Conservation (phyloP, 1,140 invertebrate species). For the Hypsibius dujardini region DNA sequence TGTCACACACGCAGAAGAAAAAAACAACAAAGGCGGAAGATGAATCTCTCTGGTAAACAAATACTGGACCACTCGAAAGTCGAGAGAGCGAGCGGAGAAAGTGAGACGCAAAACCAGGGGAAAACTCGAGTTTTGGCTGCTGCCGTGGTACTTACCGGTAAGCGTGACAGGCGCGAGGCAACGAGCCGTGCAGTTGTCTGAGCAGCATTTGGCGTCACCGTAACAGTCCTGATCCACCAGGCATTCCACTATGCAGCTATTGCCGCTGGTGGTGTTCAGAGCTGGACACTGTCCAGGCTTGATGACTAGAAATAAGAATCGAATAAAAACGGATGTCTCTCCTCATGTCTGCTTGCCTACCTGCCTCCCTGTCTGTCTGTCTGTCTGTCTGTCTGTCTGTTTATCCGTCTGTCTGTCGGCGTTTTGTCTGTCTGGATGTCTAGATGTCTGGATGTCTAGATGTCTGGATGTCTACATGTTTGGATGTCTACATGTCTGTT, state of each 20-base stretch:
- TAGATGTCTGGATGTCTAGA: no score
- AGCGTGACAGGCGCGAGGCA: neutral
- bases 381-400: no score
- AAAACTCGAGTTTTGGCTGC: neutral
- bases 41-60: neutral
- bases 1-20: neutral
- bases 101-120: neutral
- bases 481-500: no score
- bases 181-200: slow-evolving; percentile 9
- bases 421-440: no score
- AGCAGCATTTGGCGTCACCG: slow-evolving; percentile 13
- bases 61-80: neutral
- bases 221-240: slow-evolving; percentile 15
- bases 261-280: neutral
- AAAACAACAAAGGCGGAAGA: neutral
- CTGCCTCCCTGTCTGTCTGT: no score
- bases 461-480: no score
- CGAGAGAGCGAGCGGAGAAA: neutral
- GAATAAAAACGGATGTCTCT: neutral
- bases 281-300: slow-evolving; percentile 14
- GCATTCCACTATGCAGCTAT: neutral
- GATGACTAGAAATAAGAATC: neutral
- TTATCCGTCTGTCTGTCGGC: no score
- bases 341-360: no score
- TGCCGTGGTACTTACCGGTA: neutral